These are phyloP conservation scores for Scaptomyza cyrtandrae DNA, from an alignment of 2,888 invertebrate genomes.

Conservation along the genomic window DNA sequence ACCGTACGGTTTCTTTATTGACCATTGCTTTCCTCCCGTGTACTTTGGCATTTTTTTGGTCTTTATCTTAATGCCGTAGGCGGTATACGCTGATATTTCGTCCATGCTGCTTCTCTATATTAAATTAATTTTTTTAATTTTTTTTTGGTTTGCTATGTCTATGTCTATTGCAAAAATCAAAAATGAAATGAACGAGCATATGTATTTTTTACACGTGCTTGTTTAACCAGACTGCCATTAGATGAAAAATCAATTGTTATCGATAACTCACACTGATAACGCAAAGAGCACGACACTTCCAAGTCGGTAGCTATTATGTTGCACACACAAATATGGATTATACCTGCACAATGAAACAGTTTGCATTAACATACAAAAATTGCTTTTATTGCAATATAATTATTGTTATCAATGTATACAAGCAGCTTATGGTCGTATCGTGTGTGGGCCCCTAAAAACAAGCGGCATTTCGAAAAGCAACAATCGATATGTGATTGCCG, in stretches of 20 bases:
- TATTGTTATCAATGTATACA: neutral
- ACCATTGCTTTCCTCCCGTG: neutral
- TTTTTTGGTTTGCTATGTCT: neutral
- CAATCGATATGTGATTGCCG: conserved; percentile 23
- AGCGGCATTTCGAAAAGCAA: neutral
- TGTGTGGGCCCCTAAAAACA: conserved; percentile 2
- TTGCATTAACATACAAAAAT: neutral
- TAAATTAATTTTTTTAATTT: neutral
- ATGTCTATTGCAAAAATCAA: neutral
- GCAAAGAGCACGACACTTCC: neutral
- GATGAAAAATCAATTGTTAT: neutral
- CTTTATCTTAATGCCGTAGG: conserved; percentile 3
- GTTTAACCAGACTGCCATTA: neutral
- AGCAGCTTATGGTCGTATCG: neutral
- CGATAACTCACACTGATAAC: neutral
- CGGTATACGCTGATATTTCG: conserved; percentile 27
- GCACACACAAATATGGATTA: neutral
- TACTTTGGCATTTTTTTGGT: neutral
- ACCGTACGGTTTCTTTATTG: neutral
- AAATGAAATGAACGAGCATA: neutral
- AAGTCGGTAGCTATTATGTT: neutral
- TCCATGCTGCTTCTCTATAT: conserved; percentile 8
- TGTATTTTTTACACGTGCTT: neutral
- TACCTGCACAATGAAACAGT: neutral
- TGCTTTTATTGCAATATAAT: neutral